Base-by-base conservation (phyloP, 1,140 invertebrate species). In the Heliothis virescens region DNA sequence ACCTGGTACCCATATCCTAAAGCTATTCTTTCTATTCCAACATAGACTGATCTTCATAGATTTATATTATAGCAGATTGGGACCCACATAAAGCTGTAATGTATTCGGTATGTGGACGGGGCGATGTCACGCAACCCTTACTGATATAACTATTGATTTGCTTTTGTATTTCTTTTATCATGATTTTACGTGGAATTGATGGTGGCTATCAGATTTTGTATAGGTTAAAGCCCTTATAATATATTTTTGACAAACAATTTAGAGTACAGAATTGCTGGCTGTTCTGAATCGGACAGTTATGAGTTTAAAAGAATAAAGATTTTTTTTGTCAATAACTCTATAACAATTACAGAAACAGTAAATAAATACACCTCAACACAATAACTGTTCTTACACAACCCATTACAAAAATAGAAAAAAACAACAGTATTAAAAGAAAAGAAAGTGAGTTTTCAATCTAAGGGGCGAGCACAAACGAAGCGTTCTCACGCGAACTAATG, bases 51-150 rank as follows among this genome's bases (percentile, higher is more conserved):
- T 57, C 63, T n/a, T 2, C 18, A 60, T 74, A 60, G 72, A 74
- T 74, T 74, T 59, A 62, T 74, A 74, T 57, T 41, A 72, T 60
- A 55, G 34, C 15, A 57, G 62, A 74, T 55, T 72, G 52, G 52
- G 12, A 50, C 52, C 41, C 57, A 74, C 57, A 74, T 74, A 74
- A 74, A 74, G 4, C 41, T 18, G 48, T 4, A 50, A 74, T 60
- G 41, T 74, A 60, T 74, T 29, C 26, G 60, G 34, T 57, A 74
- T 57, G 72, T 74, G 57, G 41, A 55, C 59, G 34, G 11, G 52
- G 71, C n/a, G 18, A 21, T 62, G 53, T 48, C 72, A 74, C 55
- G 72, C 72, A 18, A 74, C 18, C 21, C 55, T 34, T 53, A 74
- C 52, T 71, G 3, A 41, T 53, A 21, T 71, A n/a, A 15, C 29